Evolutionary conservation across 2,113 vertebrate species (phyloP).

Genomic region (Carassius gibelio): DNA sequence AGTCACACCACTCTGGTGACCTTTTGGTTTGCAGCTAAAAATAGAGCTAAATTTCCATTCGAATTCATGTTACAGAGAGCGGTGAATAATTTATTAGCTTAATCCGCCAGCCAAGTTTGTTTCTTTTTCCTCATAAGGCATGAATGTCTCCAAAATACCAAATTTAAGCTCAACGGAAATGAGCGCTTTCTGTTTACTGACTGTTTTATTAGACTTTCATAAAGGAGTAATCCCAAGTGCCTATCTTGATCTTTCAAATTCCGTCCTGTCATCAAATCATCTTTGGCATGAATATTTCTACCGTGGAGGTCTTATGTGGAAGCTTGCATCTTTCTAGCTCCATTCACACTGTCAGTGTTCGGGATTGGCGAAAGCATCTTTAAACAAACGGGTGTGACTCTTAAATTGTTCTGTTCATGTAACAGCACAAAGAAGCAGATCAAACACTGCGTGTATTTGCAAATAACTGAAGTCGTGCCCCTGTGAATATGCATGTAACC

Average conservation of each 20-base stretch:
- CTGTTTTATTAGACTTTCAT: slow-evolving; percentile 43
- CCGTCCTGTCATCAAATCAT: not conserved
- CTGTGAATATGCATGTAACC: not conserved
- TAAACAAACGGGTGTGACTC: not conserved
- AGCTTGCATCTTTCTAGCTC: not conserved
- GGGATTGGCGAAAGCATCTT: not conserved
- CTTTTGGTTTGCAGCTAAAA: slow-evolving; percentile 74
- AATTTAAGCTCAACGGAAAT: slow-evolving; percentile 31
- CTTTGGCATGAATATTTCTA: not conserved
- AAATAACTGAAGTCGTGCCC: not conserved
- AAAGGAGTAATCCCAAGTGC: not conserved
- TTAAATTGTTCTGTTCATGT: not conserved
- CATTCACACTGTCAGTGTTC: not conserved
- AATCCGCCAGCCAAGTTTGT: slow-evolving; percentile 61
- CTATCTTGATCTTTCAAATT: slow-evolving; percentile 25
- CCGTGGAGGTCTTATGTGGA: not conserved
- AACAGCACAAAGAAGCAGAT: not conserved
- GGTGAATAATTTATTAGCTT: slow-evolving; percentile 75
- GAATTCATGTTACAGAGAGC: slow-evolving; percentile 70
- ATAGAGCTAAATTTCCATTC: slow-evolving; percentile 72
- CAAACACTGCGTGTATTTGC: not conserved
- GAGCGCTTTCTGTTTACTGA: slow-evolving; percentile 16
- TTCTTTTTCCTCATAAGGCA: slow-evolving; percentile 62
- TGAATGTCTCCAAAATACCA: slow-evolving; percentile 51
- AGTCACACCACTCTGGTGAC: slow-evolving; percentile 71